Evolutionary conservation across 2,113 vertebrate species (phyloP).

Genomic region (Xenopus tropicalis): UCB_Xtro_10.0 CM004446.2:122593001-122593500

Average conservation of each 20-base stretch:
- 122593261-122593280: no score
- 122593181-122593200: neutral
- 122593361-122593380: no score
- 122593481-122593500: no score
- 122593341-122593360: neutral
- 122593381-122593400: conserved; percentile 21
- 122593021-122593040: conserved; percentile 97
- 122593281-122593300: no score
- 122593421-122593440: neutral
- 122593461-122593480: neutral
- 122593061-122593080: conserved; percentile 65
- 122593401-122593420: neutral
- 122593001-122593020: conserved; percentile 83
- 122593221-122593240: neutral
- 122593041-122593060: conserved; percentile 96
- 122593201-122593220: neutral
- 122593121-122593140: neutral
- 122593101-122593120: neutral
- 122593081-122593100: conserved; percentile 5
- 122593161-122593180: neutral
- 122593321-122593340: neutral
- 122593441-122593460: conserved; percentile 15
- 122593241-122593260: neutral
- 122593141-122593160: neutral
- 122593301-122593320: no score